These are phyloP conservation scores for Drosophila nr. fundita DNA, from an alignment of 2,888 invertebrate species.

Conservation along the genomic window DNA sequence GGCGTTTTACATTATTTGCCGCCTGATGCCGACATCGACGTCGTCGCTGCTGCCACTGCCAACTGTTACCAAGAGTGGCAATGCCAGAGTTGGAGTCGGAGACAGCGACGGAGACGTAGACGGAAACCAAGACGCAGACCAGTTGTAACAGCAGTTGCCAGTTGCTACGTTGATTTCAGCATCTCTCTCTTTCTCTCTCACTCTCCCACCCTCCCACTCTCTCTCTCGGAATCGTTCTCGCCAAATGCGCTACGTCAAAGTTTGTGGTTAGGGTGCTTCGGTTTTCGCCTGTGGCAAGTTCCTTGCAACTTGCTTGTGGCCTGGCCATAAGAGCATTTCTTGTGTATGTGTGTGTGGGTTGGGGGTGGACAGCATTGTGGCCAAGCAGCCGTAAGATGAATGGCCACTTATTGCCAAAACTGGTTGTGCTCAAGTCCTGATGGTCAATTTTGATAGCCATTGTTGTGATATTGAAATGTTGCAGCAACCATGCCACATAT, in stretches of 20 bases:
- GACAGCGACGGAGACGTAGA: constrained; percentile 2
- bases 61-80: constrained; percentile 72
- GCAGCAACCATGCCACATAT: constrained; percentile 15
- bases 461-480: constrained; percentile 34
- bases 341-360: not conserved
- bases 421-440: constrained; percentile 39
- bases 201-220: not conserved
- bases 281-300: constrained; percentile 61
- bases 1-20: constrained; percentile 84
- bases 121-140: constrained; percentile 28
- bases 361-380: constrained; percentile 15
- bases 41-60: constrained; percentile 59
- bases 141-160: constrained; percentile 57
- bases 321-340: not conserved
- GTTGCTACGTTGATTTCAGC: constrained; percentile 36
- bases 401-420: constrained; percentile 72
- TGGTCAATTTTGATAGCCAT: constrained; percentile 38
- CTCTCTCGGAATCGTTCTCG: constrained; percentile 19
- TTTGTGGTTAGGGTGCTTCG: constrained; percentile 62
- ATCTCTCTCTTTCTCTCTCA: not conserved
- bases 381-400: constrained; percentile 67
- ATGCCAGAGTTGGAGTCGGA: constrained; percentile 21
- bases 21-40: constrained; percentile 75
- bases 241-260: constrained; percentile 56
- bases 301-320: constrained; percentile 26